Conservation (phyloP, 2,113 vertebrate genomes). For the Aphyosemion australe region DNA sequence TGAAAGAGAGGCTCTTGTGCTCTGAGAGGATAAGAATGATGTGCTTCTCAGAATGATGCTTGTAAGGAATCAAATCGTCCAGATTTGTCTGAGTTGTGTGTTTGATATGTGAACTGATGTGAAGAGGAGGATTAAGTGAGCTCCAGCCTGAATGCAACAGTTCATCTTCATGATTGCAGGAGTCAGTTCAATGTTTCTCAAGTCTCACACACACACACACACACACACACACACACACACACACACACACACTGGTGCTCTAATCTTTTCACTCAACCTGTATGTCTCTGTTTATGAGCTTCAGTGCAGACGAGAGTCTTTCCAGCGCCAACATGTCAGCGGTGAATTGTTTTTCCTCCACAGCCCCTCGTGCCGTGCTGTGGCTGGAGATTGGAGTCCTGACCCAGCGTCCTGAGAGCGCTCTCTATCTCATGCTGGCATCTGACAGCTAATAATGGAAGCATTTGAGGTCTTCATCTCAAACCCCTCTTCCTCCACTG, state of each 20-base stretch:
- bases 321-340: constrained; percentile 42
- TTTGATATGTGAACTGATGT: not conserved
- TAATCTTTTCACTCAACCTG: constrained; percentile 21
- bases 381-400: constrained; percentile 72
- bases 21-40: constrained; percentile 44
- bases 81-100: constrained; percentile 19
- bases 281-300: constrained; percentile 27
- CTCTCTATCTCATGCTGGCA: constrained; percentile 62
- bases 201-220: not conserved
- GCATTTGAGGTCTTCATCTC: constrained; percentile 60
- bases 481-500: constrained; percentile 21
- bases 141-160: not conserved
- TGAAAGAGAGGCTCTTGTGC: constrained; percentile 37
- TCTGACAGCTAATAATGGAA: constrained; percentile 73
- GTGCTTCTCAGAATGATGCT: constrained; percentile 34
- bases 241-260: not conserved
- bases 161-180: constrained; percentile 2
- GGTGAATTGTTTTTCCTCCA: constrained; percentile 58
- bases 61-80: constrained; percentile 15
- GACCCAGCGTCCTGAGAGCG: constrained; percentile 59
- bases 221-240: too few species aligned
- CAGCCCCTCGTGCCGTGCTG: constrained; percentile 21
- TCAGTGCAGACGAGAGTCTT: constrained; percentile 3
- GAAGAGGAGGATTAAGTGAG: not conserved
- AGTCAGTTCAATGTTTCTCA: not conserved